Evolutionary conservation across 2,113 vertebrate genomes (phyloP), one percentile per base, ranked within the genome.

Genomic region (Falco punctatus): DNA sequence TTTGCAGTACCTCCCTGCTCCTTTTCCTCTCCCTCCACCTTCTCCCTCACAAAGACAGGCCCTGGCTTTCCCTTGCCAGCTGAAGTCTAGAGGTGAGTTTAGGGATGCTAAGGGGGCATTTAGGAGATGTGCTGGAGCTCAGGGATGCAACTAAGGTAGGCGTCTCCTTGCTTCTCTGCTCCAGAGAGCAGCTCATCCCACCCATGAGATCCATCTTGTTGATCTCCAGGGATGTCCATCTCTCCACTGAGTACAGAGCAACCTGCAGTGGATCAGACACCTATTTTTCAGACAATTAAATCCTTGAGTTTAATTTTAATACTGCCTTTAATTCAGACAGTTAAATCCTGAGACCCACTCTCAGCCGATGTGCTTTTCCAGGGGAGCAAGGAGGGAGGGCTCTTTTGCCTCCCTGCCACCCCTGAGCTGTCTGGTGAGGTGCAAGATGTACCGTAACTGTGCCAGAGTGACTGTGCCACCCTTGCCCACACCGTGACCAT

Each of bases 181-280:
- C 33, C 46, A 38, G 58, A 67, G n/a, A 48, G 28, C 32, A n/a
- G 30, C 11, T 77, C 3, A 9, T 72, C 30, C 32, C 23, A 77
- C 11, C 13, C 0, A 0, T 52, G 35, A 86, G 52, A 65, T 10
- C 17, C 19, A 5, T 30, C 35, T 32, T 2, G 35, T 78, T 1
- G 1, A 19, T 42, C 27, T 66, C 33, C 48, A 58, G 21, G 24
- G 23, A 8, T 44, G n/a, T 26, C 67, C 0, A 0, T 70, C 38
- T 74, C 70, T 75, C 18, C 27, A 15, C 22, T 66, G 59, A 42
- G 46, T 78, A 27, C 51, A 81, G 32, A 84, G 46, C 40, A 86
- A 75, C 19, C 33, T 93, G 40, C 28, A 91, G 72, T 0, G 0
- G 28, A 44, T 61, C 54, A 66, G 4, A 46, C 20, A 51, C 10